Base-by-base conservation (phyloP, 2,797 vertebrate genomes). In the Hylomyscus alleni region DNA sequence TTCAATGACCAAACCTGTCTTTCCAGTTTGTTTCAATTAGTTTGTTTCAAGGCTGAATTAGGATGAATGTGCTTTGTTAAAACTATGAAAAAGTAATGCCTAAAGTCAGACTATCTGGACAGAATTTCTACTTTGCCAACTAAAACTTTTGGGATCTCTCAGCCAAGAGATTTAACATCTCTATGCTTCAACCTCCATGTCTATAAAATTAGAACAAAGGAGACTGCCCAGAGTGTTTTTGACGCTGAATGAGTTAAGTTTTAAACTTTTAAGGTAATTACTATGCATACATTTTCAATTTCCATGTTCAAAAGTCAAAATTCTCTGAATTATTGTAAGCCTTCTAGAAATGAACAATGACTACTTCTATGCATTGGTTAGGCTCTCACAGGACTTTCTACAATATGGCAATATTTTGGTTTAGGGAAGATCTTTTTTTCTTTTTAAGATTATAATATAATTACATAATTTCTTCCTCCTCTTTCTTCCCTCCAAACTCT, bases 101-200 rank as follows among this genome's bases (percentile, higher is more conserved):
- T 75, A 8, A n/a, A 95, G 14, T 13, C 29, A 56, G 52, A 50
- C 1, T 52, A 26, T 52, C 37, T 89, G 34, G 34, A 44, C 29
- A 34, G 3, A 76, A 81, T 94, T 80, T 24, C 24, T 83, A 47
- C 24, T 34, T 73, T 54, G 37, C 24, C 17, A 88, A 13, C 17
- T 54, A 52, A 24, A 94, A 86, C 10, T 34, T 94, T 65, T 89
- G 31, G 47, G 29, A 86, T 26, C n/a, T 85, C 31, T 73, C 54
- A 34, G 34, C 9, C 10, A 69, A 85, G 29, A 85, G 65, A 52
- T 12, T 73, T 92, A 31, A 81, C 13, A 80, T 2, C 11, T 58
- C 31, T 89, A 7, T 80, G 44, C 31, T 94, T 96, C 65, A 80
- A 91, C 20, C 44, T 94, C 29, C 8, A 65, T 44, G 56, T 88